phyloP scores from a whole-genome alignment of 2,888 invertebrate species.

The Melanophora roralis region DNA sequence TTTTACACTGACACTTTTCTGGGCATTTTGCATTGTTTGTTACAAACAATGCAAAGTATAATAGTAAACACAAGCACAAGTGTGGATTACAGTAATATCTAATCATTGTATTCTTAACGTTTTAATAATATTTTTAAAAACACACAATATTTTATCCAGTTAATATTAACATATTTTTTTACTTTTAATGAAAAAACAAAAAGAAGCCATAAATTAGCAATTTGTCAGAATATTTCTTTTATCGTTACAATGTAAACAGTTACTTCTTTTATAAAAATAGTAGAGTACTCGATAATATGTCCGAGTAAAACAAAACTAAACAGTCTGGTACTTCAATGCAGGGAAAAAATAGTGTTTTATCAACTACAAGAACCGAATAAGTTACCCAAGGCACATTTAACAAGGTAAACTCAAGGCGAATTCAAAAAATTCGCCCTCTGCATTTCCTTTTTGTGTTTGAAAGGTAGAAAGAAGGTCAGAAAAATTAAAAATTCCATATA shows the following conservation, averaged over 20 bases:
- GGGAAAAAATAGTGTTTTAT: too few species aligned
- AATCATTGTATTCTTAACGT: slow-evolving; percentile 21
- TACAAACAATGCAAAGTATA: slow-evolving; percentile 8
- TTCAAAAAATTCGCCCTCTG: too few species aligned
- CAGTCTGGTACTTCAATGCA: neutral
- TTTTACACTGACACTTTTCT: slow-evolving; percentile 59
- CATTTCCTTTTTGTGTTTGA: too few species aligned
- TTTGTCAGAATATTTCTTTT: slow-evolving; percentile 32
- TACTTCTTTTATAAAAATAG: neutral
- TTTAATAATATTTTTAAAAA: neutral
- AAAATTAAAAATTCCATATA: too few species aligned
- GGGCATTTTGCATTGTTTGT: slow-evolving; percentile 55
- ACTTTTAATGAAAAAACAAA: neutral
- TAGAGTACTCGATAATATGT: neutral
- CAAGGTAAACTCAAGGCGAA: too few species aligned
- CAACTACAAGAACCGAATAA: too few species aligned
- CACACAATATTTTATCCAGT: slow-evolving; percentile 13
- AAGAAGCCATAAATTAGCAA: slow-evolving; percentile 48
- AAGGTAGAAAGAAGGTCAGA: too few species aligned
- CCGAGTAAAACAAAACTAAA: neutral
- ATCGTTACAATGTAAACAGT: slow-evolving; percentile 61
- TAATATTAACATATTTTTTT: slow-evolving; percentile 30
- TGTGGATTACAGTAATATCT: slow-evolving; percentile 1
- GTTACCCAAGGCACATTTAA: too few species aligned
- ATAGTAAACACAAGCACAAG: slow-evolving; percentile 25